Evolutionary conservation across 1,140 invertebrate genomes (phyloP), one percentile per base, ranked within the genome.

Genomic region (Monochamus saltuarius): DNA sequence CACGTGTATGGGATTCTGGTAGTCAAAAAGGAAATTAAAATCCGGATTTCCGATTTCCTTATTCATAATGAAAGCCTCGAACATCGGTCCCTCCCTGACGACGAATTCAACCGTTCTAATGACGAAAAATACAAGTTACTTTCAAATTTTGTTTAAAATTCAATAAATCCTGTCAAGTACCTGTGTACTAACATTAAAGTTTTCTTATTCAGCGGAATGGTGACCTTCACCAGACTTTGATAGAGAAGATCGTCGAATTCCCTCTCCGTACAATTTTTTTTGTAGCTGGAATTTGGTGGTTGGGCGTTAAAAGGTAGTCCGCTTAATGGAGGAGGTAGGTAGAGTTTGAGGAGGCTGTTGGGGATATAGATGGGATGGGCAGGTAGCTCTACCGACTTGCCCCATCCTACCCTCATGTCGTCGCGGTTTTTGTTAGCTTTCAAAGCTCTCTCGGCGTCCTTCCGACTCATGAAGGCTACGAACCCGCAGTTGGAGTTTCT

Each of bases 51-150:
- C 92, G 39, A 96, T 83, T 83, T 99, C 97, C 69, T 90, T 87
- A 76, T 95, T 96, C 95, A 99, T 99, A 50, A 99, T 94, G 84
- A 98, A 92, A 3, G 97, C 96, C 80, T 99, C 98, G 81, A 99
- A 99, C 88, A 97, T 90, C 0, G 97, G 96, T 10, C 98, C 98
- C 81, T 99, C 96, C 58, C 95, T 85, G 61, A 99, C 92, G 51
- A 99, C 95, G 84, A 98, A 99, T 80, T 99, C 98, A 51, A 99
- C 90, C 89, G 97, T 98, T 72, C 97, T 29, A 6, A 29, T 29
- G 22, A 29, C 2, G 22, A 29, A 6, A 29, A 29, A 29, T 6
- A 2, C 2, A 29, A 29, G 2, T 6, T 29, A 6, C 22, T 3
- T 29, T 29, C n/a, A 29, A 29, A 29, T 29, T 29, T 29, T 6